A percentile compares a stretch with the other conserved stretches of the same genome.
phyloP scores from a whole-genome alignment of 2,113 vertebrate genomes.

The Zeus faber region DNA sequence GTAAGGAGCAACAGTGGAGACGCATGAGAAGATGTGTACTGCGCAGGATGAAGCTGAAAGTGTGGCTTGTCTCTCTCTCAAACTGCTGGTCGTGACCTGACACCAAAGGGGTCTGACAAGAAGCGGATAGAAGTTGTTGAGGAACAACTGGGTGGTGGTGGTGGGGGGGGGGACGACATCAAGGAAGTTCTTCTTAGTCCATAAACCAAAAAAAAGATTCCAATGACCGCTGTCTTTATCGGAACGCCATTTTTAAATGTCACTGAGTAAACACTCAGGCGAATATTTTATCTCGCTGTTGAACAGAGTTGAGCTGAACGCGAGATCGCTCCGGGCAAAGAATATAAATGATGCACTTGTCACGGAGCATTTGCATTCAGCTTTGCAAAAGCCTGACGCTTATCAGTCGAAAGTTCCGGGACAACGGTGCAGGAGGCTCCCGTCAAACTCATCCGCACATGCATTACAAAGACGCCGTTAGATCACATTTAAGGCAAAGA shows the following conservation, averaged over 20 bases:
- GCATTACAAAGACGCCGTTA: background rate
- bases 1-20: background rate
- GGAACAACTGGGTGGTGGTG: too few species aligned
- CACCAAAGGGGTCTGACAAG: too few species aligned
- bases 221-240: too few species aligned
- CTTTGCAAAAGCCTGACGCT: background rate
- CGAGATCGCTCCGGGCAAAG: conserved; percentile 2
- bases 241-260: too few species aligned
- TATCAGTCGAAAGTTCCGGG: background rate
- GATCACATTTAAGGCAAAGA: too few species aligned
- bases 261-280: too few species aligned
- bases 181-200: too few species aligned
- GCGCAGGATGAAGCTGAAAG: background rate
- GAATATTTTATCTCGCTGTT: background rate
- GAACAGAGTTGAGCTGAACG: conserved; percentile 14
- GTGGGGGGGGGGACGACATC: too few species aligned
- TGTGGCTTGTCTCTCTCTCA: background rate
- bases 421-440: background rate
- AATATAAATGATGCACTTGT: conserved; percentile 7
- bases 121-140: too few species aligned
- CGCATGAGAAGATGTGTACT: background rate
- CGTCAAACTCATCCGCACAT: background rate
- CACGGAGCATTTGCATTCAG: background rate
- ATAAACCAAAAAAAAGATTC: too few species aligned
- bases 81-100: too few species aligned